A percentile compares a stretch with the other conserved stretches of the same genome.
These are phyloP conservation scores for Xiphorhynchus elegans DNA, from an alignment of 2,113 vertebrate species.

Conservation along the genomic window DNA sequence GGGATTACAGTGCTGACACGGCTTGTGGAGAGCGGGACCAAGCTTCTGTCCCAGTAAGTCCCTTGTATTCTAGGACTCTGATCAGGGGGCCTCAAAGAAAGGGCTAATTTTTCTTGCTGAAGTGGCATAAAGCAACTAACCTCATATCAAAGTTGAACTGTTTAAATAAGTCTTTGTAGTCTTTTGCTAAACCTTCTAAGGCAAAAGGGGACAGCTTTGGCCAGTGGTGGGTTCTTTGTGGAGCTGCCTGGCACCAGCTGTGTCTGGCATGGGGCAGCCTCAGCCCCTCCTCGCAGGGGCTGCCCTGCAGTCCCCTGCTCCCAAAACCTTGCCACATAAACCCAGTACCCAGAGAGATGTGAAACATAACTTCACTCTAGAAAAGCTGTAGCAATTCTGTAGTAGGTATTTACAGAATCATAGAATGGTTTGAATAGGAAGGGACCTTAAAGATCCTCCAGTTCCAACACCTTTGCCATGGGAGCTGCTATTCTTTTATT, in stretches of 20 bases:
- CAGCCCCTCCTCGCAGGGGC: background rate
- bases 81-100: background rate
- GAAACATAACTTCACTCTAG: background rate
- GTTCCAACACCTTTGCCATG: background rate
- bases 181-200: background rate
- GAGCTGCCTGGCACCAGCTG: background rate
- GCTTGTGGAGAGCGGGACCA: constrained; percentile 94
- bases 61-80: background rate
- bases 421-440: background rate
- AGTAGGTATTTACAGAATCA: background rate
- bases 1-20: constrained; percentile 92
- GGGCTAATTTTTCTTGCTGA: background rate
- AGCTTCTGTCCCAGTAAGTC: constrained; percentile 85
- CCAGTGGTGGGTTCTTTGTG: background rate
- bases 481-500: background rate
- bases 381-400: background rate
- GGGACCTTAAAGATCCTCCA: background rate
- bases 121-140: background rate
- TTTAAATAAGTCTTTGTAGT: background rate
- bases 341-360: background rate
- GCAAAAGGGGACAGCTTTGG: background rate
- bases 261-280: background rate
- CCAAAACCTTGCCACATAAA: background rate
- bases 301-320: background rate
- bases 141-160: background rate